phyloP scores from a whole-genome alignment of 2,888 invertebrate genomes.

The Cremastinae sp. region DNA sequence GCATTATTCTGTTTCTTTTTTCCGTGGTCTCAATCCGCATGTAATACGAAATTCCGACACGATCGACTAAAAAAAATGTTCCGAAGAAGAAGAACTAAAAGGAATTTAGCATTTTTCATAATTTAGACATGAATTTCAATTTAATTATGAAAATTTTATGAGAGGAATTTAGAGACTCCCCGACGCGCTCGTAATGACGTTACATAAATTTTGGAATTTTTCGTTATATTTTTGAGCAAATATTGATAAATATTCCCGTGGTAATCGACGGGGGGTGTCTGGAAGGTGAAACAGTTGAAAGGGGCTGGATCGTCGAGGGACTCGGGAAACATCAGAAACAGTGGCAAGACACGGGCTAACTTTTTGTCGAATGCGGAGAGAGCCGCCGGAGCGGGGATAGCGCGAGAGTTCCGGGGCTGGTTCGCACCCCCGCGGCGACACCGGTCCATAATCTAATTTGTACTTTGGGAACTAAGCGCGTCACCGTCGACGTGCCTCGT shows the following conservation, averaged over 20 bases:
- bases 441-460: conserved; percentile 76
- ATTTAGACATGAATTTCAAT: too few species aligned
- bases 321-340: conserved; percentile 44
- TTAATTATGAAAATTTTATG: too few species aligned
- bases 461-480: conserved; percentile 73
- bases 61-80: too few species aligned
- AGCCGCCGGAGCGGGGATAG: conserved; percentile 10
- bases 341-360: conserved; percentile 69
- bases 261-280: conserved; percentile 65
- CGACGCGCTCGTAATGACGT: conserved; percentile 51
- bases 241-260: conserved; percentile 74
- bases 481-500: conserved; percentile 55
- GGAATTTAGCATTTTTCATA: too few species aligned
- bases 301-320: conserved; percentile 35
- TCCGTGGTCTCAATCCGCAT: conserved; percentile 26
- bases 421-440: conserved; percentile 74
- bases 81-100: too few species aligned
- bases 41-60: conserved; percentile 5
- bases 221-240: conserved; percentile 68
- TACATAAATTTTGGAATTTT: conserved; percentile 65
- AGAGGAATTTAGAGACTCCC: conserved; percentile 8
- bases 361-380: conserved; percentile 72
- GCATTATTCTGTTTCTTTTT: conserved; percentile 20
- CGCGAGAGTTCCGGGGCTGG: conserved; percentile 58
- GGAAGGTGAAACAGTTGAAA: conserved; percentile 49